Base-by-base conservation (phyloP, 2,888 invertebrate genomes). In the Eupithecia abbreviata region DNA sequence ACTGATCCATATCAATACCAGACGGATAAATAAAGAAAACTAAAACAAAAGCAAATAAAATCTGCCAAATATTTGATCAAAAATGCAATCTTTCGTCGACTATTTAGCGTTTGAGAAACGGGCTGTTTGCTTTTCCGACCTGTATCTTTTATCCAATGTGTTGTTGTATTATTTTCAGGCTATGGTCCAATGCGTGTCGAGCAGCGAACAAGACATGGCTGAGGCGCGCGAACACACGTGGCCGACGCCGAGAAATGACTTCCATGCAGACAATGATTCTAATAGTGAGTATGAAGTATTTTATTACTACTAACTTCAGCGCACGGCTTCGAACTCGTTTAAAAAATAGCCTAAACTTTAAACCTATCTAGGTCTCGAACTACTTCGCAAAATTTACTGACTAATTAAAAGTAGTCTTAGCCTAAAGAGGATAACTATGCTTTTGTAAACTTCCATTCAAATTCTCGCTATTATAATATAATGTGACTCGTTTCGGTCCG, bases 171-270 rank as follows among this genome's bases (percentile, higher is more conserved):
- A 67, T 75, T 89, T 91, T 15, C 93, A 96, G 97, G 96, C 97
- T 7, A 97, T 98, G 98, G 98, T 98, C 47, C 98, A 98, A 89
- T 98, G 98, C 89, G 97, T 98, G 80, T 98, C 98, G 51, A 98
- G 98, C 87, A 98, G 98, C 84, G 98, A 98, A 87, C 97, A 97
- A 49, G 98, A 98, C 82, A 92, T 93, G 86, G 92, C 93, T 1
- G 95, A 95, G 80, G 87, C 93, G 0, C 90, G 91, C 71, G 92
- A 94, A 18, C 91, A 90, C 79, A 77, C 87, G 12, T 93, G 93
- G 93, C 87, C 92, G 0, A 76, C 88, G 41, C 86, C 90, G 12
- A 84, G 90, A 1, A 86, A 85, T 47, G 93, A 93, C 62, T 90
- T 90, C 82, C 81, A 80, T 71, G 80, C 89, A 2, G 94, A 95